phyloP scores from a whole-genome alignment of 2,113 vertebrate species.

The Ivindomyrus marchei region DNA sequence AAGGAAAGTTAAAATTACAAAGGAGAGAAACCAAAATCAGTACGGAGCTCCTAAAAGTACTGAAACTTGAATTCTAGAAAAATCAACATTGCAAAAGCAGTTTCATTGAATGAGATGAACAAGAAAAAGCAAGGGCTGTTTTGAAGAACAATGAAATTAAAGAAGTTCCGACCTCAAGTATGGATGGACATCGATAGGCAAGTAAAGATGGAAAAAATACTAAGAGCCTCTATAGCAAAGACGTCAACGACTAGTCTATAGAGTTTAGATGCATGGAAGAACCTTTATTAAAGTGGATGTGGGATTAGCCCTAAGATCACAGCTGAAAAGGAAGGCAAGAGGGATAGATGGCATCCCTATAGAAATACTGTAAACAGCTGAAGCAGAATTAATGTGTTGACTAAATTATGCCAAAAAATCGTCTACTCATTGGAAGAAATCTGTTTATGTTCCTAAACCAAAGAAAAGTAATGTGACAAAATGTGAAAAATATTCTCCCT shows the following conservation, averaged over 20 bases:
- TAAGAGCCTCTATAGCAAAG: not conserved
- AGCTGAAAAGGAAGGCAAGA: not conserved
- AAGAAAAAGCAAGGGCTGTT: not conserved
- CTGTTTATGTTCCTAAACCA: not conserved
- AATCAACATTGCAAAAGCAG: not conserved
- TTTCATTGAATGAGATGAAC: not conserved
- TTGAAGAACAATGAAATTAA: not conserved
- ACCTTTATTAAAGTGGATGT: not conserved
- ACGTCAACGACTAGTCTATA: not conserved
- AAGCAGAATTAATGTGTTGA: not conserved
- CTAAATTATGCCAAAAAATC: not conserved
- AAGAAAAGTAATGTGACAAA: not conserved
- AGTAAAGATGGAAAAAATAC: not conserved
- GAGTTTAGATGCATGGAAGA: not conserved
- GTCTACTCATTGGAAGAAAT: not conserved
- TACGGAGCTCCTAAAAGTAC: not conserved
- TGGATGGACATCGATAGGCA: not conserved
- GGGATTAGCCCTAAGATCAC: not conserved
- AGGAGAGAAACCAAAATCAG: not conserved
- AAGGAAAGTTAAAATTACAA: not conserved
- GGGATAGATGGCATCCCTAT: not conserved
- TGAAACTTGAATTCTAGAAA: not conserved
- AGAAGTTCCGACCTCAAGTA: not conserved
- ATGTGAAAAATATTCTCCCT: not conserved
- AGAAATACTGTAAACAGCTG: not conserved